Evolutionary conservation across 1,140 invertebrate genomes (phyloP), one percentile per base, ranked within the genome.

Genomic region (Lordiphosa collinella): DNA sequence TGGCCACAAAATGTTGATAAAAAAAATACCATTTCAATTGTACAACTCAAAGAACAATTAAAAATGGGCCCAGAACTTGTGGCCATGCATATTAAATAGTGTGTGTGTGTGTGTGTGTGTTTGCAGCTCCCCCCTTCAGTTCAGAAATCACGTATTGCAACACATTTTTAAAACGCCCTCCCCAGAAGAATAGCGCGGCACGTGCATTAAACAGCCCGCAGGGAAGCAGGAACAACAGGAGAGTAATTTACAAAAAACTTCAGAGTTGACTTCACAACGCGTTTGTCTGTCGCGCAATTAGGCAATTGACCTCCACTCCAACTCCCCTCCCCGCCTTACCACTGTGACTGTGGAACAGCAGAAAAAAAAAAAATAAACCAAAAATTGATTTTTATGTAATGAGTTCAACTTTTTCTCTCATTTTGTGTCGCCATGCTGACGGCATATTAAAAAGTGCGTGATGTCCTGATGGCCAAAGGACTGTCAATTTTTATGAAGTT

Each of bases 401-500:
- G 76, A 80, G 76, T 82, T 52, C 76, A 67, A 79, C 55, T 50
- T 54, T 36, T 52, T 54, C 25, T 54, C 40, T 63, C 9, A 38
- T 60, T 71, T 72, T 74, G 47, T 40, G 31, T 60, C 59, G 58
- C 46, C 52, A 68, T 70, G 66, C 61, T 48, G 67, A 51, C 61
- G 76, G 76, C 76, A 82, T 82, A 82, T 82, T 82, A 82, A 82
- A 72, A 82, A 84, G 72, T 64, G 78, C 76, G 67, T 82, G 75
- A 76, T 64, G 74, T 72, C 49, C 36, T 66, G 64, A 55, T 80
- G 70, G 62, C 16, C 53, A 13, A 50, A 56, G 57, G 71, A 40
- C 76, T 76, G 78, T 82, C 76, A 82, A 82, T 84, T 82, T 80
- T 82, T 82, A 82, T 82, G 78, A 82, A 82, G 78, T 82, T 82